Conservation (phyloP, 2,113 vertebrate genomes). For the Xerus inauris region DNA sequence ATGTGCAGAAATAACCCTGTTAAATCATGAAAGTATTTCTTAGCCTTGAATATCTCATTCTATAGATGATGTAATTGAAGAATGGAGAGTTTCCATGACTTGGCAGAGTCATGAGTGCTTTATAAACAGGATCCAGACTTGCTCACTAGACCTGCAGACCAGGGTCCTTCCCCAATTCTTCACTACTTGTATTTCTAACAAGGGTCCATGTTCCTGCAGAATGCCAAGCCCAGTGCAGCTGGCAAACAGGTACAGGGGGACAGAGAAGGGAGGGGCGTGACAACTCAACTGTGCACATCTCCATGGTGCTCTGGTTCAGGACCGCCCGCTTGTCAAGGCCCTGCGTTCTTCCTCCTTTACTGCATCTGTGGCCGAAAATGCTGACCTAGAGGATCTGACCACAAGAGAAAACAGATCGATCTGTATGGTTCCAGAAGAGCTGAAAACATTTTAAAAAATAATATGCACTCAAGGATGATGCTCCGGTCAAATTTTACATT, state of each 20-base stretch:
- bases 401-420: conserved; percentile 62
- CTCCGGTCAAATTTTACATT: conserved; percentile 9
- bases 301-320: neutral
- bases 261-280: neutral
- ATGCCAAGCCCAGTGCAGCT: neutral
- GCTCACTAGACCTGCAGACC: neutral
- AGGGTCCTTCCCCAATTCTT: neutral
- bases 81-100: neutral
- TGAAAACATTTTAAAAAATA: conserved; percentile 66
- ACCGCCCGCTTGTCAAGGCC: neutral
- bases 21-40: neutral
- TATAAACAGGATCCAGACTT: neutral
- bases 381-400: conserved; percentile 20
- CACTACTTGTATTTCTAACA: neutral
- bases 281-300: neutral
- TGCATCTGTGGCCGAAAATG: conserved; percentile 56
- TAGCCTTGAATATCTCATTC: neutral
- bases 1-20: neutral
- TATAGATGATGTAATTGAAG: neutral
- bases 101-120: neutral
- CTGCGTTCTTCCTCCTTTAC: neutral
- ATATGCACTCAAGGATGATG: conserved; percentile 49
- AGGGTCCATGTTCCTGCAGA: rapidly evolving
- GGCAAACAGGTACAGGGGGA: neutral
- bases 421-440: conserved; percentile 63